Percentiles rank a stretch among this genome's conserved stretches.
Conservation (phyloP, 2,797 vertebrate species). For the Protonibea diacanthus region DNA sequence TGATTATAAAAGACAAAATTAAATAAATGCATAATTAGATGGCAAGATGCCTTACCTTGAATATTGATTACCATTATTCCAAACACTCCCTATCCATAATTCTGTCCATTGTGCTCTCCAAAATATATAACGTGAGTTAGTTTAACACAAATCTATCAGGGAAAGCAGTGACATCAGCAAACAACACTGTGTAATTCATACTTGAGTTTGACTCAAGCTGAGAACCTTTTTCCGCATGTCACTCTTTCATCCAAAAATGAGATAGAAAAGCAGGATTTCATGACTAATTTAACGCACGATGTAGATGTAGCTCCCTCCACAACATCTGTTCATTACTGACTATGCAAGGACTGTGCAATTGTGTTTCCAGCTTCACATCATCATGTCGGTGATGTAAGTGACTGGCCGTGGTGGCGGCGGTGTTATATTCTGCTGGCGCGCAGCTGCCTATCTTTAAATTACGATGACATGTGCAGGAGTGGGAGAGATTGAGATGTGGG, state of each 20-base stretch:
- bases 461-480: slow-evolving; percentile 44
- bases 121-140: not conserved
- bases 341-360: not conserved
- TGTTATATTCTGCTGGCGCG: slow-evolving; percentile 37
- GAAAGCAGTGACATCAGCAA: slow-evolving; percentile 11
- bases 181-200: not conserved
- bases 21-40: slow-evolving; percentile 23
- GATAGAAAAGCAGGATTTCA: not conserved
- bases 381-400: slow-evolving; percentile 39
- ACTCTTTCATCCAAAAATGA: slow-evolving; percentile 7
- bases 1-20: slow-evolving; percentile 14
- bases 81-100: slow-evolving; percentile 1
- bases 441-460: slow-evolving; percentile 61
- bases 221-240: not conserved
- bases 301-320: slow-evolving; percentile 1
- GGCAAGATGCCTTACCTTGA: slow-evolving; percentile 6
- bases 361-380: slow-evolving; percentile 29
- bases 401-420: slow-evolving; percentile 17
- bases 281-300: slow-evolving; percentile 18
- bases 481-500: slow-evolving; percentile 48
- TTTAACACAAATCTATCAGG: not conserved
- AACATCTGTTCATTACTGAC: slow-evolving; percentile 21
- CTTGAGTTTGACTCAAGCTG: not conserved
- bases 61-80: slow-evolving; percentile 3
- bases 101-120: not conserved